These are phyloP conservation scores for Phallusia fumigata DNA, from an alignment of 23 tunicate species.

Conservation along the genomic window DNA sequence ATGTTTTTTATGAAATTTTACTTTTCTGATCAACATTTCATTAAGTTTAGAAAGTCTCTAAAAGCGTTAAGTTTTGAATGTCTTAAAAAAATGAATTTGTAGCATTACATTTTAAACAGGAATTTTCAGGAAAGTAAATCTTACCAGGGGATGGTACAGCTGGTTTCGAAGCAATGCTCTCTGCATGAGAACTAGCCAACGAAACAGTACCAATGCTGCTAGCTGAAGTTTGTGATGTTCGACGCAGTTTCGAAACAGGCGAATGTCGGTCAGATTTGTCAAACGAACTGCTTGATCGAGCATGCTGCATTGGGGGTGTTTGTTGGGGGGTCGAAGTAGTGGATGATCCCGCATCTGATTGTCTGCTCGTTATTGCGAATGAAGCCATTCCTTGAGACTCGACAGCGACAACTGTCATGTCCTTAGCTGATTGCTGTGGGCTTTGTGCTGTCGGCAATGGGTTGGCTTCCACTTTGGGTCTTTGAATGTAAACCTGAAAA, in stretches of 20 bases:
- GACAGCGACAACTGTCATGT: neutral
- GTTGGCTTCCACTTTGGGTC: neutral
- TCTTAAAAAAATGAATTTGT: no score
- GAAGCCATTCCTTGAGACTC: constrained; percentile 38
- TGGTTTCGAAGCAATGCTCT: neutral
- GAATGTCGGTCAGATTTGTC: neutral
- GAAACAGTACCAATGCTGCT: neutral
- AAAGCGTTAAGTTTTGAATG: no score
- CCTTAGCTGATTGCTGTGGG: neutral
- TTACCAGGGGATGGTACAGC: neutral
- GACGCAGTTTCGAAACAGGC: neutral
- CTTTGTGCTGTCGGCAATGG: neutral
- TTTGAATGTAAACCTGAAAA: neutral
- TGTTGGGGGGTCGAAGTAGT: neutral
- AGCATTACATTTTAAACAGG: no score
- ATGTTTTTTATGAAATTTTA: no score
- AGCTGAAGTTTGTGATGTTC: neutral
- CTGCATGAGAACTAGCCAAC: neutral
- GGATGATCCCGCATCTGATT: neutral
- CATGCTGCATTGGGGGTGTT: constrained; percentile 4
- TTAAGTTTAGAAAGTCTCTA: no score
- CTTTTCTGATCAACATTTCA: no score
- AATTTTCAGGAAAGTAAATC: no score
- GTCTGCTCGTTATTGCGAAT: constrained; percentile 18
- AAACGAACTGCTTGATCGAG: neutral